phyloP scores from a whole-genome alignment of 2,797 vertebrate species.

The Sylvia borin region DNA sequence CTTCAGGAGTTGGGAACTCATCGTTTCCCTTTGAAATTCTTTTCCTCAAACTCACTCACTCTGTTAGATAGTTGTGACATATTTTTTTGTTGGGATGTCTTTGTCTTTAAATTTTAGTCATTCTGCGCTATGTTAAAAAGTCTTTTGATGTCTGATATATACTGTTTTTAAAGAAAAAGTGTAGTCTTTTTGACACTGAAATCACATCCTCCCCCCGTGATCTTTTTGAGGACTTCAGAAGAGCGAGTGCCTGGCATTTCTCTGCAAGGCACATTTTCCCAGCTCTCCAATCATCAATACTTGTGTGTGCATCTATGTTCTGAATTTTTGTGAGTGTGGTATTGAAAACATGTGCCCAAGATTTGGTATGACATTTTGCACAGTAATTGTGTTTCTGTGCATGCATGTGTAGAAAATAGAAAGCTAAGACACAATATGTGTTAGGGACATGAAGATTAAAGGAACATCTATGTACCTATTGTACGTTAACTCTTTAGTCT shows the following conservation, averaged over 20 bases:
- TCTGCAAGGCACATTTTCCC: neutral
- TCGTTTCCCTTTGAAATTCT: neutral
- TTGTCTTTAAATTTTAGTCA: neutral
- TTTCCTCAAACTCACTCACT: neutral
- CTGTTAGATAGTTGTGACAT: neutral
- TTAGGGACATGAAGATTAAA: neutral
- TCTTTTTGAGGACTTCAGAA: neutral
- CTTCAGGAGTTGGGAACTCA: neutral
- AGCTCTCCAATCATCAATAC: neutral
- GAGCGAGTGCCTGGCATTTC: neutral
- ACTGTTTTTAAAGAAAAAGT: neutral
- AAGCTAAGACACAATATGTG: neutral
- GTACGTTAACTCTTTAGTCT: neutral
- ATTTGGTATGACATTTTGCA: neutral
- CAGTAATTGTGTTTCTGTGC: neutral
- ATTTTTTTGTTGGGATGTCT: neutral
- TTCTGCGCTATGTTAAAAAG: neutral
- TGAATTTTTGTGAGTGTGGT: neutral
- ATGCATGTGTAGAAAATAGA: neutral
- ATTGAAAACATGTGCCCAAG: neutral
- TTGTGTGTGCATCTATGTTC: neutral
- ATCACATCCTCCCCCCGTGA: neutral
- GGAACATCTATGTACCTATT: neutral
- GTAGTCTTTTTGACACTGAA: neutral
- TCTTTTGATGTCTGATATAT: conserved; percentile 17